Conservation (phyloP, 2,113 vertebrate genomes). For the Piliocolobus tephrosceles region DNA sequence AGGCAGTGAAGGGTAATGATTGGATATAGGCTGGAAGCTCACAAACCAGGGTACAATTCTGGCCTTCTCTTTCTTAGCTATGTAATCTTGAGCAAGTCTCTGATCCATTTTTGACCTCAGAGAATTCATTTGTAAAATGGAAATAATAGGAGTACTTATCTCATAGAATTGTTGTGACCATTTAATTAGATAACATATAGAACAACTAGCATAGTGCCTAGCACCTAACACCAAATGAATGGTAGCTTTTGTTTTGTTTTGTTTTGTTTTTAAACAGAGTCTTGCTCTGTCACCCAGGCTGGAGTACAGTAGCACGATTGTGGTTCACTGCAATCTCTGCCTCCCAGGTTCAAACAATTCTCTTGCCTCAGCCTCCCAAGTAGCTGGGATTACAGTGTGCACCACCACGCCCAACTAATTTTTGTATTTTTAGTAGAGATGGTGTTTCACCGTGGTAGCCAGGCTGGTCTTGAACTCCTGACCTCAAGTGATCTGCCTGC, state of each 20-base stretch:
- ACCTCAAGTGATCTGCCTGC: too few species aligned
- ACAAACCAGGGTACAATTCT: constrained; percentile 9
- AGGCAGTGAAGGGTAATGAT: neutral
- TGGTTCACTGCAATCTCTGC: too few species aligned
- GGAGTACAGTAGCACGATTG: too few species aligned
- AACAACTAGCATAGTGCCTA: neutral
- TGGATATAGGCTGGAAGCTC: neutral
- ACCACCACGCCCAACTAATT: too few species aligned
- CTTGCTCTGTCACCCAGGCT: too few species aligned
- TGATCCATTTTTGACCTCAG: constrained; percentile 25
- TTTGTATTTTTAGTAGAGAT: too few species aligned
- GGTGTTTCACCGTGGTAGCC: too few species aligned
- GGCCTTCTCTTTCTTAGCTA: neutral
- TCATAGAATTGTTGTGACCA: neutral
- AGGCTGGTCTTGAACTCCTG: too few species aligned
- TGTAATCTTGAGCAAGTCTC: constrained; percentile 5
- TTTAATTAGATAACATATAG: constrained; percentile 41
- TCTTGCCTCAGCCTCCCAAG: too few species aligned
- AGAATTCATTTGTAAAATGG: constrained; percentile 24
- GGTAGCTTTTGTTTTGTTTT: neutral
- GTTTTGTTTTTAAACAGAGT: too few species aligned
- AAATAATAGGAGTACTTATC: neutral
- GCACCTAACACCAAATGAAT: neutral
- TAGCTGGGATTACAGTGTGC: too few species aligned
- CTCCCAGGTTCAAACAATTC: too few species aligned